These are phyloP conservation scores for Deroptyus accipitrinus DNA, from an alignment of 2,113 vertebrate genomes.

Conservation along the genomic window DNA sequence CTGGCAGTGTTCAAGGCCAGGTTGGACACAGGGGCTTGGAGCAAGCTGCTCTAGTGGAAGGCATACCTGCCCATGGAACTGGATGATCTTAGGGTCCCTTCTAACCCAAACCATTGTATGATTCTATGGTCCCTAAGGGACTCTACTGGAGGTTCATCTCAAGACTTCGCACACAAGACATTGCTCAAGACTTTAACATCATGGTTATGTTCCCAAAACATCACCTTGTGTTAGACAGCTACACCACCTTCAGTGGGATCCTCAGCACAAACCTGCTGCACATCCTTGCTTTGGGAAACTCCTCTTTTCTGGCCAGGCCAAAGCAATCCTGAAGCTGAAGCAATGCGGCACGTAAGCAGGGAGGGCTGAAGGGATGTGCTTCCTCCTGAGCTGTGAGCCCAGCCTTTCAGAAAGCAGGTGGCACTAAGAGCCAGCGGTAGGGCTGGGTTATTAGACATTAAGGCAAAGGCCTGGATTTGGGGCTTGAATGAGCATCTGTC, in stretches of 20 bases:
- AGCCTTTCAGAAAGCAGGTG: not conserved
- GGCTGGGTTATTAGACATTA: not conserved
- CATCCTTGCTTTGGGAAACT: not conserved
- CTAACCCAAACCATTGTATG: not conserved
- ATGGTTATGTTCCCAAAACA: not conserved
- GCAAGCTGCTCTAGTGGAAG: not conserved
- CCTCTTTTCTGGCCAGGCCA: not conserved
- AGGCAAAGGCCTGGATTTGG: slow-evolving; percentile 34
- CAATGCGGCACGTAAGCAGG: not conserved
- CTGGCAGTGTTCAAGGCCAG: not conserved
- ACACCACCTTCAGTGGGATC: fast-evolving
- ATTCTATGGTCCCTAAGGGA: not conserved
- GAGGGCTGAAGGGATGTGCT: not conserved
- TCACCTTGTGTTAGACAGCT: not conserved
- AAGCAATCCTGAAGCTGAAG: not conserved
- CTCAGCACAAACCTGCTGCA: not conserved
- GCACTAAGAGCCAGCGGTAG: not conserved
- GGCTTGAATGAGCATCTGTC: slow-evolving; percentile 41
- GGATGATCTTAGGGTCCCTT: not conserved
- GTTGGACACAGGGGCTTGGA: fast-evolving
- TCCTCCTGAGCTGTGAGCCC: not conserved
- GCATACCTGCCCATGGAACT: not conserved
- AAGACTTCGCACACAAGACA: not conserved
- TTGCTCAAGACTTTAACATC: not conserved
- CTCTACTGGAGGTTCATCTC: not conserved